Evolutionary conservation across 1,140 invertebrate genomes (phyloP), one percentile per base, ranked within the genome.

Genomic region (Sogatella furcifera): DNA sequence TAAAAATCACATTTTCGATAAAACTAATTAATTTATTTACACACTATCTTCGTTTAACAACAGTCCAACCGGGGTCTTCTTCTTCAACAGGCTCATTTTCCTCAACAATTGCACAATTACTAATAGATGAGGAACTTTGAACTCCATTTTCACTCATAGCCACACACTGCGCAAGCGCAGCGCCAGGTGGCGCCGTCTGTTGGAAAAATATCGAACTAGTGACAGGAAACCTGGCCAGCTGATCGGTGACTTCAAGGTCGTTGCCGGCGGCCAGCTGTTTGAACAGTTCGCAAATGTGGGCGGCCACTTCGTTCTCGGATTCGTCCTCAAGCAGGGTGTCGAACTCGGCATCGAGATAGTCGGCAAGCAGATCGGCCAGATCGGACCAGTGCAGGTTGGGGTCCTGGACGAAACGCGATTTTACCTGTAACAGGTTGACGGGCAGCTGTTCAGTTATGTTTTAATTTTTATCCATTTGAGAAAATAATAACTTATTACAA

Each of bases 281-380:
- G 21, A 52, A 59, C 14, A 59, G 44, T n/a, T 59, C 14, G 34
- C 57, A 59, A 5, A 59, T 22, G n/a, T 59, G 43, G 10, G 15
- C 11, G 14, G 57, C 57, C 5, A 59, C 57, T 19, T 59, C 43
- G 34, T 49, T 34, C 15, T 43, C 34, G 2, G 81, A 83, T 62
- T 78, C 73, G 65, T 84, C 82, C 69, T 83, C 81, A 64, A 81
- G 83, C 11, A 81, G 73, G 31, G 82, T 84, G 38, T 83, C 75
- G 70, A 84, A 83, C 66, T 84, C 80, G 67, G 82, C 76, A 69
- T 84, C 82, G 76, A 84, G 78, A 11, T 82, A 72, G 65, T 83
- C 82, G 62, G 82, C 80, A 38, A 84, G 67, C 1, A 80, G 74
- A 62, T 83, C 81, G 54, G 76, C 73, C 10, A 83, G 70, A 59